phyloP scores from a whole-genome alignment of 2,797 vertebrate genomes.

The Lacerta viridis region DNA sequence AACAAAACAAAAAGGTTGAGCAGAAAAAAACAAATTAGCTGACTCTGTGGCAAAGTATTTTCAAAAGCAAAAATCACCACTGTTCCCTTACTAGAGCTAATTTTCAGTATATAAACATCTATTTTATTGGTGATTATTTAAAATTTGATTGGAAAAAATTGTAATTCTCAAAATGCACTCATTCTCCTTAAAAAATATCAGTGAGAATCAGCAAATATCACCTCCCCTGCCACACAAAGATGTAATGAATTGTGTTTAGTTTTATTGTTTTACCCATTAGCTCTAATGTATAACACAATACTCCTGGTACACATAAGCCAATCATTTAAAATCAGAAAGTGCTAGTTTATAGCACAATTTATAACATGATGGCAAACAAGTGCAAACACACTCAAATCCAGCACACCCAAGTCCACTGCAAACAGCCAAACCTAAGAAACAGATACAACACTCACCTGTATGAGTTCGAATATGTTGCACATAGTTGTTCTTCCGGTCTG shows the following conservation, averaged over 20 bases:
- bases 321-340: neutral
- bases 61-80: constrained; percentile 3
- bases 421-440: neutral
- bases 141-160: neutral
- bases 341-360: neutral
- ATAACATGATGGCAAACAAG: neutral
- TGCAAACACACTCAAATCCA: neutral
- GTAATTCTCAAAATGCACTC: neutral
- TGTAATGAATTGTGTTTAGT: neutral
- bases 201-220: no score
- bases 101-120: neutral
- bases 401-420: neutral
- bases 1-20: constrained; percentile 9
- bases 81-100: neutral
- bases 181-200: neutral
- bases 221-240: neutral
- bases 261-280: constrained; percentile 10
- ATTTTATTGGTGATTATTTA: neutral
- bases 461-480: constrained; percentile 98
- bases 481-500: constrained; percentile 98
- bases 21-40: neutral
- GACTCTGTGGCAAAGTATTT: neutral
- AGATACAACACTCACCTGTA: constrained; percentile 84
- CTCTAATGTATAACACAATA: neutral
- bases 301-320: neutral